Evolutionary conservation across 2,888 invertebrate genomes (phyloP).

Genomic region (Scaeva pyrastri): DNA sequence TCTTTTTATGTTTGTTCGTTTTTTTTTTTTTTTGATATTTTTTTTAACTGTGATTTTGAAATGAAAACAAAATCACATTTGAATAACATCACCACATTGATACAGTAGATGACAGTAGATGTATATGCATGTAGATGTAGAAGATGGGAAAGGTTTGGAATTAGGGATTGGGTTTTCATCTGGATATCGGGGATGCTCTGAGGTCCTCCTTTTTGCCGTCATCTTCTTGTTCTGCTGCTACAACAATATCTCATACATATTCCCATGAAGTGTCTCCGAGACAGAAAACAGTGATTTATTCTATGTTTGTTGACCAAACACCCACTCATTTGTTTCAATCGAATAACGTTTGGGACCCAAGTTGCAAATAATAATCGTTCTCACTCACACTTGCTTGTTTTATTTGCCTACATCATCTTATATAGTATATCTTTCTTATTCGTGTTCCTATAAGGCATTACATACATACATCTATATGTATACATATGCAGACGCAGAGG

Average conservation of each 20-base stretch:
- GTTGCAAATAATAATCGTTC: slow-evolving; percentile 58
- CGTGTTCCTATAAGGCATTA: too few species aligned
- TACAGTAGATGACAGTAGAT: too few species aligned
- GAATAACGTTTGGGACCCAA: slow-evolving; percentile 68
- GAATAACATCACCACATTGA: slow-evolving; percentile 49
- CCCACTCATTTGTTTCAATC: slow-evolving; percentile 75
- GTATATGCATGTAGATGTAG: too few species aligned
- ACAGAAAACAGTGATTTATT: slow-evolving; percentile 66
- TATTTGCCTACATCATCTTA: not conserved
- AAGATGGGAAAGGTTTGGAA: too few species aligned
- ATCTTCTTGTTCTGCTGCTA: slow-evolving; percentile 14
- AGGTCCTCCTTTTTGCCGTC: slow-evolving; percentile 6
- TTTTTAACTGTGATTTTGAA: too few species aligned
- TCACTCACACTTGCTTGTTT: not conserved
- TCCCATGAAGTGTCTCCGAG: slow-evolving; percentile 34
- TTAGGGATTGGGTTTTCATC: not conserved
- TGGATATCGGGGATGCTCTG: too few species aligned
- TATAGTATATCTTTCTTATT: slow-evolving; percentile 23
- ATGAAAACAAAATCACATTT: slow-evolving; percentile 49
- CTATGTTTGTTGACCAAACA: slow-evolving; percentile 69
- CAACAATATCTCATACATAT: not conserved
- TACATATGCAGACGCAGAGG: too few species aligned
- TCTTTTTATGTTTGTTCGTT: not conserved
- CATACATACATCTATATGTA: too few species aligned
- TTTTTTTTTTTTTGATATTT: slow-evolving; percentile 1